phyloP scores from a whole-genome alignment of 1,140 invertebrate species.

The Sinella curviseta region DNA sequence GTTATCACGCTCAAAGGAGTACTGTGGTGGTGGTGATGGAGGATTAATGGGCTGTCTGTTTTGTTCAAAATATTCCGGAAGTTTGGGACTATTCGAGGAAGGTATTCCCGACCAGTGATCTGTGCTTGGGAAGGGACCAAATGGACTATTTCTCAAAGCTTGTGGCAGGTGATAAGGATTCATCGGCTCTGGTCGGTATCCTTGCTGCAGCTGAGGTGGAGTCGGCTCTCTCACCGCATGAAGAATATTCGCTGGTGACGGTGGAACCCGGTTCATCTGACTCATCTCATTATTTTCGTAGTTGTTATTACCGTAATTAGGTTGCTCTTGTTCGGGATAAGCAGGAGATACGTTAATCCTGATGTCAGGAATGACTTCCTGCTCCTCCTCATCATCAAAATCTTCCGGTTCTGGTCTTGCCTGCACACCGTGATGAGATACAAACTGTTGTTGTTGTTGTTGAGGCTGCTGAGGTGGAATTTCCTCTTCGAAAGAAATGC shows the following conservation, averaged over 20 bases:
- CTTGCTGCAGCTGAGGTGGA: not conserved
- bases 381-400: not conserved
- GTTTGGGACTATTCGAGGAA: not conserved
- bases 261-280: too few species aligned
- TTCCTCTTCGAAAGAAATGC: not conserved
- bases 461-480: not conserved
- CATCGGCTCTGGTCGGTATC: not conserved
- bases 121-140: slow-evolving; percentile 4
- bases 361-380: not conserved
- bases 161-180: not conserved
- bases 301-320: too few species aligned
- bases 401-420: not conserved
- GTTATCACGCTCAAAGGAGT: not conserved
- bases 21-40: not conserved
- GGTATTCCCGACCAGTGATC: slow-evolving; percentile 14
- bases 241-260: not conserved
- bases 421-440: not conserved
- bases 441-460: too few species aligned
- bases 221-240: not conserved
- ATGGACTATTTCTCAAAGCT: not conserved
- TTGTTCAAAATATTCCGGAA: not conserved
- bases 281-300: not conserved
- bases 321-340: not conserved
- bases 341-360: not conserved
- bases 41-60: not conserved